Conservation (phyloP, 2,113 vertebrate genomes). For the Syrmaticus mikado region DNA sequence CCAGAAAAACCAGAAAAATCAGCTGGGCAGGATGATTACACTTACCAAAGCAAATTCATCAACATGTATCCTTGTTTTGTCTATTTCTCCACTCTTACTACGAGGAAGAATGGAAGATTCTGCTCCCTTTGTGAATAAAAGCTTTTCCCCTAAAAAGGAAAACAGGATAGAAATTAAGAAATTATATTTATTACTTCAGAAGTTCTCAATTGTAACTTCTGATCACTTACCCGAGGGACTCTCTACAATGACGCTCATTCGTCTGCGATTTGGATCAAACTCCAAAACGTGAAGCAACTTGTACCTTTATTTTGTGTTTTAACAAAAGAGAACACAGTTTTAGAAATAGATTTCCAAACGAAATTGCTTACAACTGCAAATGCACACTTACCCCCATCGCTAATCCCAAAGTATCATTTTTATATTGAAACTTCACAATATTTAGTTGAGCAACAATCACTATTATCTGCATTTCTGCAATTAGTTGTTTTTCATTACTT, state of each 20-base stretch:
- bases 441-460: background rate
- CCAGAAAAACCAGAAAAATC: accelerated
- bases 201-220: background rate
- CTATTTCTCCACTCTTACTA: constrained; percentile 88
- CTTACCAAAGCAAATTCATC: constrained; percentile 98
- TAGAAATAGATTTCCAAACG: background rate
- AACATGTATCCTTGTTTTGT: constrained; percentile 93
- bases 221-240: constrained; percentile 85
- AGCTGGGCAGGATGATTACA: background rate
- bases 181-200: background rate
- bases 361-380: background rate
- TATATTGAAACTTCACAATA: background rate
- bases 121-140: constrained; percentile 96
- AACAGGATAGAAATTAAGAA: background rate
- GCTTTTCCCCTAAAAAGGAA: constrained; percentile 81
- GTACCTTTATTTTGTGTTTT: constrained; percentile 80
- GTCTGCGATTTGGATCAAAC: constrained; percentile 93
- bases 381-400: background rate
- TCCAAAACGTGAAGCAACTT: constrained; percentile 94
- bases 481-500: background rate
- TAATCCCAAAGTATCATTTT: background rate
- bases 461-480: background rate
- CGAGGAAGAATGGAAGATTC: constrained; percentile 94
- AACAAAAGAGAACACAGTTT: background rate
- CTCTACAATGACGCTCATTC: constrained; percentile 97